These are phyloP conservation scores for Agriopis aurantiaria DNA, from an alignment of 2,888 invertebrate genomes.

Conservation along the genomic window DNA sequence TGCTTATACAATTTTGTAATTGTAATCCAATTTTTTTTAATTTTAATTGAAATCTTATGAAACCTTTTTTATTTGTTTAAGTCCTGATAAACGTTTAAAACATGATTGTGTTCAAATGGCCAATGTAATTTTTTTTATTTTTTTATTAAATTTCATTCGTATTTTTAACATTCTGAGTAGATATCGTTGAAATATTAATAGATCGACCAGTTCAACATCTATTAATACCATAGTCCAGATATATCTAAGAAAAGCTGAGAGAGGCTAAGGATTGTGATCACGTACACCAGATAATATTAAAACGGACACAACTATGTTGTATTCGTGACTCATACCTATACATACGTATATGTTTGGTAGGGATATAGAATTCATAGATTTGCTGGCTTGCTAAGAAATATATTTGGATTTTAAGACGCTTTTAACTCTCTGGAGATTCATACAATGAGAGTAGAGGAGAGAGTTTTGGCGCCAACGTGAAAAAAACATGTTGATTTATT, in stretches of 20 bases:
- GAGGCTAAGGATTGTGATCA: slow-evolving; percentile 50
- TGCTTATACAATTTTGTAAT: too few relatives aligned
- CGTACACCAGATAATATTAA: slow-evolving; percentile 77
- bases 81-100: too few relatives aligned
- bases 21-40: too few relatives aligned
- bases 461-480: too few relatives aligned
- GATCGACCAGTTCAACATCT: slow-evolving; percentile 38
- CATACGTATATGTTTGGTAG: neutral
- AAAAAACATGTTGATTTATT: too few relatives aligned
- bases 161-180: slow-evolving; percentile 1
- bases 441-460: too few relatives aligned
- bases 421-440: neutral
- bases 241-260: slow-evolving; percentile 40
- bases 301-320: slow-evolving; percentile 71
- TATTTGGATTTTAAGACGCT: neutral
- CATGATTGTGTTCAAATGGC: too few relatives aligned
- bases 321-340: slow-evolving; percentile 70
- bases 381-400: neutral
- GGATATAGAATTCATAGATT: neutral
- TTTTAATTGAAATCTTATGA: too few relatives aligned
- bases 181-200: slow-evolving; percentile 29
- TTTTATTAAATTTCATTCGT: neutral
- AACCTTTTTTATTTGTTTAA: too few relatives aligned
- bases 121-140: too few relatives aligned
- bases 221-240: slow-evolving; percentile 39